Evolutionary conservation across 2,888 invertebrate genomes (phyloP), one percentile per base, ranked within the genome.

Genomic region (Stenotaenia linearis): DNA sequence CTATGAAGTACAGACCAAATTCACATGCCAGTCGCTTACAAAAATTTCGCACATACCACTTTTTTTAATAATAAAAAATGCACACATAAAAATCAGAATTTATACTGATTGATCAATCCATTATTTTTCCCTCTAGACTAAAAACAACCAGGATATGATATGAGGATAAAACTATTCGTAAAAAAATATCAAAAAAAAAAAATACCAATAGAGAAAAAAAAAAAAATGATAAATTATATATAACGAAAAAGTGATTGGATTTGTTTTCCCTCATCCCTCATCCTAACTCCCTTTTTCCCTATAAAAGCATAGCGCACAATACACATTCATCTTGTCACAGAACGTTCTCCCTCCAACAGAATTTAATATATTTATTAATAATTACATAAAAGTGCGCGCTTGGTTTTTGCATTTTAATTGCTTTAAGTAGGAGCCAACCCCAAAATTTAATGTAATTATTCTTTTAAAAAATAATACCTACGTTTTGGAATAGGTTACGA

Each of bases 391-490:
- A 25, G 69, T 15, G 69, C 69, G 9, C 69, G 69, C 69, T 69
- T 69, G 69, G 25, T 69, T 69, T 69, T 69, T 69, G 69, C 69
- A 69, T 69, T 69, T 69, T 69, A 69, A 69, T 69, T 69, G 69
- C 69, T 25, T 69, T 28, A 69, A 69, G 25, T 28, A 69, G 28
- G 28, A 69, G 69, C 69, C 69, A 25, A 69, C 69, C 69, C 69
- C 69, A 69, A 69, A 69, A 69, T 69, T 69, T 69, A 69, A 69
- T 69, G 69, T 69, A 69, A 69, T 69, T 69, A 69, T 69, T 69
- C 69, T 69, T 69, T 69, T 28, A 69, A 69, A 69, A 69, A 69
- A 69, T 69, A 69, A 69, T 69, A 69, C 69, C 69, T 69, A 28
- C 69, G 28, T 69, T 50, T 69, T 28, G 28, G 25, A 69, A 69